Evolutionary conservation across 2,888 invertebrate species (phyloP), one percentile per base, ranked within the genome.

Genomic region (Lasius fuliginosus): DNA sequence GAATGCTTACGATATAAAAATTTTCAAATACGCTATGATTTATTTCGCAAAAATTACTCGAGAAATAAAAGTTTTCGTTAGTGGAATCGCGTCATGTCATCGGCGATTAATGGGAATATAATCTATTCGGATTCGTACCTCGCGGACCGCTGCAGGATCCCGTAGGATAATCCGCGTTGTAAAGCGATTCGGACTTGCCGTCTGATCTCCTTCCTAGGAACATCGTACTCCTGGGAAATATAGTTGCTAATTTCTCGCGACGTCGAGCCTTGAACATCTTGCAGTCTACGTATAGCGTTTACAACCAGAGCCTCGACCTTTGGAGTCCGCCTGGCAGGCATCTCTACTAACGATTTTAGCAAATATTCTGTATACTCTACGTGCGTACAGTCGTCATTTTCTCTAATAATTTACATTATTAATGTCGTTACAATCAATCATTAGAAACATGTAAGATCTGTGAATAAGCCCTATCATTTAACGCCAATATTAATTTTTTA

Each of bases 241-340:
- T 93, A 95, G 64, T 92, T 93, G 68, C 92, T 93, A 79, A 95
- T 95, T 85, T 95, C 94, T 3, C 88, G 90, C 1, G 92, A 87
- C 4, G 94, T 93, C 18, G 94, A 94, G 30, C 94, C 95, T 71
- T 93, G 92, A 3, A 90, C 76, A 42, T 93, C 92, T 76, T 92
- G 94, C 6, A 95, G 88, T 58, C 90, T 90, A 0, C 92, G 90
- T 65, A 95, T 94, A 3, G 95, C 95, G 46, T 92, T 91, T 0
- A 94, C 92, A 5, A 95, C 93, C 58, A 94, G 85, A 9, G 92
- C 90, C 46, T 93, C 93, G 85, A 94, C 92, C 85, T 92, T 94
- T n/a, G 92, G 91, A 0, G 88, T 42, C 23, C 90, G 93, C 40
- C 65, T 91, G 3, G 84, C 27, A 0, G 65, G 60, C 90, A 89